Percentiles rank a stretch among this genome's conserved stretches.
Conservation (phyloP, 2,888 invertebrate species). For the Drosophila stalkeri region DNA sequence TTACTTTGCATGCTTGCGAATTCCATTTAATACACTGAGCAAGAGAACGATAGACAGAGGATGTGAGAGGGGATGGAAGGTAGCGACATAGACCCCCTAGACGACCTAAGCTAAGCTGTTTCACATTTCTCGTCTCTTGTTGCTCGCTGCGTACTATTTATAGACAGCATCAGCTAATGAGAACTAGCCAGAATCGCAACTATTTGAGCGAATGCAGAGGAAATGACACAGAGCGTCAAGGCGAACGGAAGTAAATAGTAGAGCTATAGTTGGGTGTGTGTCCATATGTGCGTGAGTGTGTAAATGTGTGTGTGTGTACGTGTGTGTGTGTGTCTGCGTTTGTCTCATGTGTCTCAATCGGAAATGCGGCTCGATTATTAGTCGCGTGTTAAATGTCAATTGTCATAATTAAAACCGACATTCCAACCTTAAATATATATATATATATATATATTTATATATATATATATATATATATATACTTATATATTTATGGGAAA, state of each 20-base stretch:
- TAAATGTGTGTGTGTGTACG: neutral
- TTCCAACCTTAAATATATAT: slow-evolving; percentile 18
- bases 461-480: neutral
- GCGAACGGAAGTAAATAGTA: slow-evolving; percentile 52
- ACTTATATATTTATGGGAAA: slow-evolving; percentile 43
- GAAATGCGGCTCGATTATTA: slow-evolving; percentile 64
- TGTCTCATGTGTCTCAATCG: slow-evolving; percentile 25
- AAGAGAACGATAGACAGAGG: neutral
- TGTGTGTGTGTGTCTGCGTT: neutral
- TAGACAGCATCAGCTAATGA: slow-evolving; percentile 49
- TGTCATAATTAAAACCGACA: slow-evolving; percentile 75
- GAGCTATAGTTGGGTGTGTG: neutral
- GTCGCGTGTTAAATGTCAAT: slow-evolving; percentile 71
- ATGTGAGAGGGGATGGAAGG: neutral
- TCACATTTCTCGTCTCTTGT: slow-evolving; percentile 1
- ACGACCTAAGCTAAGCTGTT: slow-evolving; percentile 6
- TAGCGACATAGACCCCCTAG: neutral
- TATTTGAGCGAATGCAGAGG: slow-evolving; percentile 40
- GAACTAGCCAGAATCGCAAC: slow-evolving; percentile 26
- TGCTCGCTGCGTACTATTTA: slow-evolving; percentile 37
- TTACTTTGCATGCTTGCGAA: slow-evolving; percentile 56
- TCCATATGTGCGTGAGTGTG: neutral
- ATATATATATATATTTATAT: neutral
- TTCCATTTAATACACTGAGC: slow-evolving; percentile 42
- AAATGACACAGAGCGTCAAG: slow-evolving; percentile 36